Percentiles rank a stretch among this genome's conserved stretches.
Evolutionary conservation across 2,797 vertebrate species (phyloP).

Genomic region (Sphenopsis melanotis): DNA sequence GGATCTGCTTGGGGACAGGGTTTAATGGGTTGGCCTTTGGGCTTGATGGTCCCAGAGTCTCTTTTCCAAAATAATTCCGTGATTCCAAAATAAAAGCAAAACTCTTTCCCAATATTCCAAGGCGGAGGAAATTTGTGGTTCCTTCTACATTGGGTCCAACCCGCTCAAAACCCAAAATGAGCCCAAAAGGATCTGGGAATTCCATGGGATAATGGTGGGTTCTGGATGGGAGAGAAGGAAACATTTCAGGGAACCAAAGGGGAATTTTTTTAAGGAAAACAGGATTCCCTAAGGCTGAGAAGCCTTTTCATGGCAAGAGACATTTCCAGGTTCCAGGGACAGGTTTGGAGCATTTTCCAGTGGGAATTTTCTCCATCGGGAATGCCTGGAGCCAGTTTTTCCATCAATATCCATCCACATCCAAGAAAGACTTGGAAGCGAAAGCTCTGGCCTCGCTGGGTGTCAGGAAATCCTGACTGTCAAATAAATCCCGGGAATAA

Average conservation of each 20-base stretch:
- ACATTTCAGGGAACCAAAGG: background rate
- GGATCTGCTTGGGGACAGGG: background rate
- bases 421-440: background rate
- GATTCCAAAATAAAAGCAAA: background rate
- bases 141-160: background rate
- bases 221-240: background rate
- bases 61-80: background rate
- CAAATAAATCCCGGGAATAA: conserved; percentile 39
- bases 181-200: background rate
- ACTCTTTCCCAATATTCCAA: background rate
- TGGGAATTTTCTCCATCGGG: background rate
- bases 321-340: background rate
- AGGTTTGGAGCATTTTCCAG: background rate
- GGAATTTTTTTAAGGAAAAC: background rate
- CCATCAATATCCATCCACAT: background rate
- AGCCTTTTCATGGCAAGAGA: background rate
- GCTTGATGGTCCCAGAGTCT: too few species aligned
- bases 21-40: too few species aligned
- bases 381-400: background rate
- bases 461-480: conserved; percentile 25
- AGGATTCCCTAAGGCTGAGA: background rate
- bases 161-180: background rate
- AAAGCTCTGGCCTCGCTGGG: background rate
- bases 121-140: background rate
- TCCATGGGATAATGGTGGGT: background rate